These are phyloP conservation scores for Sericinus montela DNA, from an alignment of 2,888 invertebrate genomes.

Conservation along the genomic window DNA sequence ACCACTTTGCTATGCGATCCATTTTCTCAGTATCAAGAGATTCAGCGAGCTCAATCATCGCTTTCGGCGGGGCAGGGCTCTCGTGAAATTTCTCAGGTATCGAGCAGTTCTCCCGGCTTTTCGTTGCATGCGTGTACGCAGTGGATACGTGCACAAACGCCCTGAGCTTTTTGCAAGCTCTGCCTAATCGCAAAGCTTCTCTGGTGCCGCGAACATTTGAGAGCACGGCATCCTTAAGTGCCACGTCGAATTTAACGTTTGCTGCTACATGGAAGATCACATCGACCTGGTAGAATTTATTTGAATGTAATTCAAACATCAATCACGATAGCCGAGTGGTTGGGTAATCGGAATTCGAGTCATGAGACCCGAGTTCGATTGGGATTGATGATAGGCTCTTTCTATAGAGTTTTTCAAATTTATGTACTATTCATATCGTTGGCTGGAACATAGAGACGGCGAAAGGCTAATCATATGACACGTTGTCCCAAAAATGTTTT, in stretches of 20 bases:
- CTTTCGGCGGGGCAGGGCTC: constrained; percentile 26
- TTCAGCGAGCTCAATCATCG: constrained; percentile 33
- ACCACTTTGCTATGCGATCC: background rate
- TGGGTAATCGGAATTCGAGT: too few relatives aligned
- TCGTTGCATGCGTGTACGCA: constrained; percentile 62
- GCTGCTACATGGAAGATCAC: constrained; percentile 57
- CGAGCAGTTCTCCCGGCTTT: constrained; percentile 13
- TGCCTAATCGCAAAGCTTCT: constrained; percentile 1
- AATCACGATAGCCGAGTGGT: too few relatives aligned
- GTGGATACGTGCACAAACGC: constrained; percentile 35
- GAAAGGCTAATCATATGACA: too few relatives aligned
- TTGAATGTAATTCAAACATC: too few relatives aligned
- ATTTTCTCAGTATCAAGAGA: constrained; percentile 18
- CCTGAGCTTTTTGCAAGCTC: background rate
- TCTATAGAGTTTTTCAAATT: too few relatives aligned
- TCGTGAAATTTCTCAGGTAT: constrained; percentile 32
- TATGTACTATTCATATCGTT: too few relatives aligned
- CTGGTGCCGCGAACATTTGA: background rate
- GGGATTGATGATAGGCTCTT: too few relatives aligned
- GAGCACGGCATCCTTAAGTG: background rate
- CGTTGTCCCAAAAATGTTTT: too few relatives aligned
- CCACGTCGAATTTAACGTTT: constrained; percentile 87
- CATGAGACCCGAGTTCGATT: too few relatives aligned
- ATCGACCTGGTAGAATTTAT: constrained; percentile 32
- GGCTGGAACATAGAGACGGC: too few relatives aligned